Evolutionary conservation across 2,888 invertebrate species (phyloP), one percentile per base, ranked within the genome.

Genomic region (Timandra comae): DNA sequence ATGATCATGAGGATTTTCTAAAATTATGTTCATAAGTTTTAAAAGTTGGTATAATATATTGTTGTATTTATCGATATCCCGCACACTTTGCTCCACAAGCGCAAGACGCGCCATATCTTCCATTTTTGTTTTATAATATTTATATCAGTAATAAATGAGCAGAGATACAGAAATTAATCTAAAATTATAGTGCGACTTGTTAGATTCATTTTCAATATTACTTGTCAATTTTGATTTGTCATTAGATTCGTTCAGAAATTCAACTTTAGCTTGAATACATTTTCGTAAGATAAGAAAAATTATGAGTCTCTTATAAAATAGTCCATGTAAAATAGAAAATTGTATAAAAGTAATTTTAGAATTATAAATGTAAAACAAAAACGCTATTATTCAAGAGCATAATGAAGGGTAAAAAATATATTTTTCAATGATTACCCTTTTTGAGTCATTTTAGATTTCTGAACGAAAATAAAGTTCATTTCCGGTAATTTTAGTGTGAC

Each of bases 61-160:
- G 46, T 55, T 61, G 41, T 70, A 85, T 38, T 61, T 64, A 36
- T 72, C 61, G 9, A 43, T 33, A 37, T 77, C 66, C 33, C 63
- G 50, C 12, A 81, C 46, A 41, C 60, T 63, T 52, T 76, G 73
- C 54, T 85, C 85, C n/a, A 85, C 62, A 21, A 79, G 49, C 41
- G 84, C 85, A 29, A 85, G 62, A 31, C 84, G 74, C 23, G 85
- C 84, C 67, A 74, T 77, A 42, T 80, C 78, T 45, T 85, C 84
- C 85, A 85, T 85, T 62, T 49, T 70, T 8, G 26, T 27, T 43
- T 40, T 13, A 39, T 26, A 41, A 23, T 33, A 21, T 52, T 49
- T 39, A 43, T 30, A 32, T 27, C 34, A 31, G 29, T 40, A 30
- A 41, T 36, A 35, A 26, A 29, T 25, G 33, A 29, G 36, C 40